These are phyloP conservation scores for Drosophila tripunctata DNA, from an alignment of 2,888 invertebrate genomes.

Conservation along the genomic window DNA sequence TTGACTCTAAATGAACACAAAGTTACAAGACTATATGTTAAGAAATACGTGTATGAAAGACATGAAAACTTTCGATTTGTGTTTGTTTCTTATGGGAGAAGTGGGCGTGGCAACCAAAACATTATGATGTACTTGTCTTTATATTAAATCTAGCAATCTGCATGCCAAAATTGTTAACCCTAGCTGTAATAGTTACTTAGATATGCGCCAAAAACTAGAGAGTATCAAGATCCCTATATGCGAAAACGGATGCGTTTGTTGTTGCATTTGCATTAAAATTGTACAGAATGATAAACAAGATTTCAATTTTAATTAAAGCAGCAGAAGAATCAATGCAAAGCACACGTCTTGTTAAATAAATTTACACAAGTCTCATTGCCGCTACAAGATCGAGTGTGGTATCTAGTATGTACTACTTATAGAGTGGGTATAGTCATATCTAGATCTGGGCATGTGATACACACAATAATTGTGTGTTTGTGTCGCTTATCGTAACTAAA, in stretches of 20 bases:
- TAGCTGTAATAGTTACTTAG: too few relatives aligned
- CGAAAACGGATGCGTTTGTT: too few relatives aligned
- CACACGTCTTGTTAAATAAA: constrained; percentile 65
- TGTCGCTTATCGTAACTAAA: constrained; percentile 75
- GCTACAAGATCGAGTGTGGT: background rate
- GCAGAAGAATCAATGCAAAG: constrained; percentile 29
- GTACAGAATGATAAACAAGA: constrained; percentile 51
- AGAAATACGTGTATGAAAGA: too few relatives aligned
- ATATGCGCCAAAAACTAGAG: too few relatives aligned
- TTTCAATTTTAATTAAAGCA: constrained; percentile 80
- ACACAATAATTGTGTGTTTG: constrained; percentile 67
- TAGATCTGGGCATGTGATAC: constrained; percentile 35
- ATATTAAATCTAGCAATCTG: too few relatives aligned
- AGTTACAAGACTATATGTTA: too few relatives aligned
- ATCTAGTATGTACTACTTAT: constrained; percentile 16
- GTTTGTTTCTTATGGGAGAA: too few relatives aligned
- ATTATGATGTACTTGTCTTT: too few relatives aligned
- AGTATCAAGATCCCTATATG: background rate
- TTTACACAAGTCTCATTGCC: constrained; percentile 60
- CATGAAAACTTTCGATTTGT: too few relatives aligned
- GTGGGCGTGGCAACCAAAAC: too few relatives aligned
- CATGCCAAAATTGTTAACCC: too few relatives aligned
- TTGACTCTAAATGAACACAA: too few relatives aligned
- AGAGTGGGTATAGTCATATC: constrained; percentile 58
- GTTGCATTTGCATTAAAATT: constrained; percentile 43